Base-by-base conservation (phyloP, 2,888 invertebrate genomes). In the Synergus umbraculus region DNA sequence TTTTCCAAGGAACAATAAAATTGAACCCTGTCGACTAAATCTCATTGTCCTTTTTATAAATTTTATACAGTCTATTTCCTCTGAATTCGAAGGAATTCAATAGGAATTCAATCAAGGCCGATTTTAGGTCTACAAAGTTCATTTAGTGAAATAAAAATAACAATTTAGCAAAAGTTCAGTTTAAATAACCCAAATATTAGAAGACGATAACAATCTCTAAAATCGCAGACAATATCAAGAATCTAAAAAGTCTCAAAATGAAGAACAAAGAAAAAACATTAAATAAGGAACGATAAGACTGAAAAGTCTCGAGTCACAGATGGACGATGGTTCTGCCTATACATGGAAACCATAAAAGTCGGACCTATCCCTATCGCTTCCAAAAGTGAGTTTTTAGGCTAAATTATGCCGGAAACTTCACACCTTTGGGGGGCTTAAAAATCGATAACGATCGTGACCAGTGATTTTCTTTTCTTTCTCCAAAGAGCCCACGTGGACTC, bases 1-100 rank as follows among this genome's bases (percentile, higher is more conserved):
- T 73, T 73, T 73, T 73, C 73, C 73, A 73, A 54, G 73, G 49
- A 73, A 73, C 73, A 73, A 73, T 73, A 8, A 73, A 54, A 54
- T 37, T 73, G 49, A 13, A 54, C 15, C 1, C 44, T 41, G 43
- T 37, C 15, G 37, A 60, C 18, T 22, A n/a, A 54, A 37, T 15
- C 37, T 54, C 49, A 73, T 73, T 54, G 4, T 73, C 73, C 69
- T n/a, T 54, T 73, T 73, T 49, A 18, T 46, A 49, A 9, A 54
- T 54, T 69, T 69, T 46, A 9, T 37, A 49, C 29, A 49, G 49
- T 54, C 73, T 54, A 69, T 22, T 49, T 49, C 49, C n/a, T 49
- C 7, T 49, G n/a, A 1, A 49, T 7, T 49, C 15, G 15, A 49
- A 49, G 22, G 22, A 22, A 22, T 22, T 22, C 22, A 22, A 22